Conservation (phyloP, 2,797 vertebrate genomes). For the Lerista edwardsae region DNA sequence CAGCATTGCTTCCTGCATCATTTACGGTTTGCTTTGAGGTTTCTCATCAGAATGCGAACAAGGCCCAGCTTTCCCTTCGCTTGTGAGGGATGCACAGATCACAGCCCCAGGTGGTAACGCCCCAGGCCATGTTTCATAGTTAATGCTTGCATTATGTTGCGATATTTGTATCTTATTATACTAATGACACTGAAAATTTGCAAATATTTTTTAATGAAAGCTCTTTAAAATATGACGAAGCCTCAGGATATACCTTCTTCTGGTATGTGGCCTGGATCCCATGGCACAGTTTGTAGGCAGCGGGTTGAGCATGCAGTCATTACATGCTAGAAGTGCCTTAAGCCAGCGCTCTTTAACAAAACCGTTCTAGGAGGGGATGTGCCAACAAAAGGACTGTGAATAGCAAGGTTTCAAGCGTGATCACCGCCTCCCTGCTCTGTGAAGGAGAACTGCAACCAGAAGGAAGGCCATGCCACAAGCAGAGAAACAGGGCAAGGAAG, state of each 20-base stretch:
- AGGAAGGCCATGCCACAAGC: background rate
- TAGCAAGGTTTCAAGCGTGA: background rate
- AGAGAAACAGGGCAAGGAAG: background rate
- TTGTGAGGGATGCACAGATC: constrained; percentile 59
- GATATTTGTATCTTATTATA: constrained; percentile 61
- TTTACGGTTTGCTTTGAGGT: constrained; percentile 43
- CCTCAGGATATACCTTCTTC: constrained; percentile 30
- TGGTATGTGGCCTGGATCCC: constrained; percentile 22
- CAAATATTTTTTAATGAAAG: constrained; percentile 14
- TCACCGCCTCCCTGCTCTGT: background rate
- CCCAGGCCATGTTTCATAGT: constrained; percentile 68
- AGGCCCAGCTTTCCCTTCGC: constrained; percentile 47
- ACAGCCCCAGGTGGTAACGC: constrained; percentile 62
- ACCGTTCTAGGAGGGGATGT: background rate
- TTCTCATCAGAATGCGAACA: constrained; percentile 46
- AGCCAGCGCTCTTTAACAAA: constrained; percentile 26
- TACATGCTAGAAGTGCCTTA: background rate
- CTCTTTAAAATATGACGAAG: constrained; percentile 9
- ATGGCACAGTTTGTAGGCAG: constrained; percentile 19
- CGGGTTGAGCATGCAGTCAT: background rate
- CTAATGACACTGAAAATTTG: constrained; percentile 31
- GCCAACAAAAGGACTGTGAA: constrained; percentile 19
- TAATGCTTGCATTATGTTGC: constrained; percentile 61
- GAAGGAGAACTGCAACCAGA: background rate
- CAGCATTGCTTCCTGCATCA: constrained; percentile 39